Evolutionary conservation across 2,113 vertebrate species (phyloP), one percentile per base, ranked within the genome.

Genomic region (Pavo muticus): DNA sequence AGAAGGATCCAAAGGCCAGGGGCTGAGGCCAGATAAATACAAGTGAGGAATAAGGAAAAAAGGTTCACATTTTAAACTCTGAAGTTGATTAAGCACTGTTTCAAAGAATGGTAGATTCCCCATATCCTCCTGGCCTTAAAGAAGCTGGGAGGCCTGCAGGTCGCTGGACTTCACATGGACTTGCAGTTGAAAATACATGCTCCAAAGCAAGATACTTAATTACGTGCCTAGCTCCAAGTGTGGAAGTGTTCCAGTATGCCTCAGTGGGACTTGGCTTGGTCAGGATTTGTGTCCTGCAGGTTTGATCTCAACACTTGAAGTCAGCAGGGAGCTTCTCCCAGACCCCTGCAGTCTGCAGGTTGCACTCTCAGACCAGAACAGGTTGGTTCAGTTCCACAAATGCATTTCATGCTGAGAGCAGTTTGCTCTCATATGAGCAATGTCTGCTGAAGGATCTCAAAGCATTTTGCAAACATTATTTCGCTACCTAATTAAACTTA

Each of bases 401-500:
- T 20, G 35, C 6, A 10, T 72, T 94, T 96, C 85, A 81, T 93
- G 79, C 91, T 84, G 83, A 39, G 88, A 93, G 48, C 4, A 1
- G 83, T 93, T 72, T 64, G 69, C 94, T 81, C 88, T 94, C 37
- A 9, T 74, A 45, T 1, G 7, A 21, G 37, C 61, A 9, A 29
- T 57, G 67, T 23, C 76, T 88, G 88, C 84, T 78, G 79, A 71
- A 89, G 61, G 73, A 94, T 96, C 94, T 93, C 90, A 79, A 94
- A 94, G 84, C 85, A 70, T 90, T 94, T 93, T 84, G 83, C 87
- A 84, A 91, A 90, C 90, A 95, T 91, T 94, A 95, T 95, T 96
- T 95, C 60, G 1, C 81, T 95, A 91, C 88, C 97, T 97, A 96
- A 97, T 96, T 96, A 93, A 97, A 95, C 72, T 95, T 96, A 97